These are phyloP conservation scores for Microvelia longipes DNA, from an alignment of 1,140 invertebrate species.

Conservation along the genomic window DNA sequence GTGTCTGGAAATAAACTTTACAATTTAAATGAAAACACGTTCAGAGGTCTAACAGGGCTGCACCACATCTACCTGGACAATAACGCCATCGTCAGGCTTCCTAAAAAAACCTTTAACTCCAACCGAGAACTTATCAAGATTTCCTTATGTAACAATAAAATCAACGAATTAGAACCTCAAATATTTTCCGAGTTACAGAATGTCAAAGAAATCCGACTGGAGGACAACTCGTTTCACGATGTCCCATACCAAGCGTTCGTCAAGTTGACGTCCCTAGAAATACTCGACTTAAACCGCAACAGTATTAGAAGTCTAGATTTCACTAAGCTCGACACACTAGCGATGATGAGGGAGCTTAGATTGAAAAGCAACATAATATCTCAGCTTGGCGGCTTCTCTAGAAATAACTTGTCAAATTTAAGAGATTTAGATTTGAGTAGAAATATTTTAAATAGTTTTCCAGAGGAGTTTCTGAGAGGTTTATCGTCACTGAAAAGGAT, in stretches of 20 bases:
- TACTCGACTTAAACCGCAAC: slow-evolving; percentile 45
- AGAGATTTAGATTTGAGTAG: slow-evolving; percentile 54
- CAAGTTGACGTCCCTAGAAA: slow-evolving; percentile 52
- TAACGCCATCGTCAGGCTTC: slow-evolving; percentile 46
- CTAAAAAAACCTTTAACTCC: slow-evolving; percentile 49
- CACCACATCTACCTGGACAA: slow-evolving; percentile 52
- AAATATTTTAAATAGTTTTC: slow-evolving; percentile 57
- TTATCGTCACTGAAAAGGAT: slow-evolving; percentile 47
- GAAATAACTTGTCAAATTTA: slow-evolving; percentile 52
- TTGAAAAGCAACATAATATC: slow-evolving; percentile 58
- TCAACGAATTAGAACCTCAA: slow-evolving; percentile 45
- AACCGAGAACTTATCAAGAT: slow-evolving; percentile 55
- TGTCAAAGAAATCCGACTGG: slow-evolving; percentile 56
- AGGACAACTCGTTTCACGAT: slow-evolving; percentile 50
- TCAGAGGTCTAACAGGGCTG: slow-evolving; percentile 56
- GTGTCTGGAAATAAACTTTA: slow-evolving; percentile 56
- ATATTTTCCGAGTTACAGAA: slow-evolving; percentile 51
- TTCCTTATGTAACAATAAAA: slow-evolving; percentile 50
- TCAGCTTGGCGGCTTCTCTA: slow-evolving; percentile 56
- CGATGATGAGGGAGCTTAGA: slow-evolving; percentile 54
- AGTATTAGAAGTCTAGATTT: slow-evolving; percentile 53
- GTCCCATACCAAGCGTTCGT: slow-evolving; percentile 61
- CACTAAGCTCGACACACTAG: slow-evolving; percentile 53
- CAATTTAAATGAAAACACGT: slow-evolving; percentile 43
- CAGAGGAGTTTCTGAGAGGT: slow-evolving; percentile 63